phyloP scores from a whole-genome alignment of 2,797 vertebrate species.

The Thunnus albacares region DNA sequence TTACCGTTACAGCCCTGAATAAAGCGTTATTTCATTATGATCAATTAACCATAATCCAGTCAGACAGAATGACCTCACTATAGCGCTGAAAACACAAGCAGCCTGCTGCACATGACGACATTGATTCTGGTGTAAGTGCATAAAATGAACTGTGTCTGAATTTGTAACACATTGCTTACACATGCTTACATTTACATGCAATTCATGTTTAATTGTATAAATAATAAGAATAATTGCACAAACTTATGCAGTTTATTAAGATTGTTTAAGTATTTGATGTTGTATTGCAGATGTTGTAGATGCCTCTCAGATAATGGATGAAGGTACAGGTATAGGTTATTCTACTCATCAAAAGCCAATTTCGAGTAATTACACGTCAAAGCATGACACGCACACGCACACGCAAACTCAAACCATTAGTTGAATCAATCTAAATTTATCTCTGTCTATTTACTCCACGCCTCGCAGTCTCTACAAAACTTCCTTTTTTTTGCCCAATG shows the following conservation, averaged over 20 bases:
- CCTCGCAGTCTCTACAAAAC: no score
- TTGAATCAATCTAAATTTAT: no score
- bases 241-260: neutral
- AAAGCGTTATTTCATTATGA: accelerated
- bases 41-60: neutral
- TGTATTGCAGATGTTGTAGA: neutral
- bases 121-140: neutral
- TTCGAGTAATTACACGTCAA: no score
- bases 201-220: neutral
- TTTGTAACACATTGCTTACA: no score
- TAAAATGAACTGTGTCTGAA: no score
- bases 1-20: neutral
- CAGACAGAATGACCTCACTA: neutral
- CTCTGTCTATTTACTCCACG: no score
- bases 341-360: no score
- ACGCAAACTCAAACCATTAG: no score
- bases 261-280: neutral
- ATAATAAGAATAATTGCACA: neutral
- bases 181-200: neutral
- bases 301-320: no score
- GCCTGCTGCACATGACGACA: neutral
- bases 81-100: neutral
- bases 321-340: no score
- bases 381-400: no score
- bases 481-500: neutral